Evolutionary conservation across 2,797 vertebrate genomes (phyloP).

Genomic region (Onychomys leucogaster): DNA sequence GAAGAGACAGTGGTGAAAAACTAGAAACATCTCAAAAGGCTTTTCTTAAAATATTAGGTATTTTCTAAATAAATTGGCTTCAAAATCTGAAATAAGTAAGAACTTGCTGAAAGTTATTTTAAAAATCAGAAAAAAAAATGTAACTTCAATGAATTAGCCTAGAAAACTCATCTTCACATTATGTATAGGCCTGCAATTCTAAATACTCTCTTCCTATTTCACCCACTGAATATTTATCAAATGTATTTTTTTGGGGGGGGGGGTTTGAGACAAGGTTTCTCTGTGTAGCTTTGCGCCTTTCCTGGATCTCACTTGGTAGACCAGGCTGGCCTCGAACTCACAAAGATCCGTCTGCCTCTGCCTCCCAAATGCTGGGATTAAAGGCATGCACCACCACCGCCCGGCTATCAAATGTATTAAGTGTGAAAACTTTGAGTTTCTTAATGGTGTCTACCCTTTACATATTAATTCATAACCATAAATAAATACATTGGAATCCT

Average conservation of each 20-base stretch:
- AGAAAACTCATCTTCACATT: background rate
- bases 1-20: background rate
- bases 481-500: background rate
- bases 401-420: no score
- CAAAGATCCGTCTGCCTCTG: no score
- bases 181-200: background rate
- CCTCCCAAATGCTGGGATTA: no score
- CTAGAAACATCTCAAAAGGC: background rate
- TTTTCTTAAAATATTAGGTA: background rate
- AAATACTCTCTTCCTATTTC: background rate
- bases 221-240: background rate
- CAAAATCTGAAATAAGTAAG: slow-evolving; percentile 11
- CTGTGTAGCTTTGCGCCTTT: no score
- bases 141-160: background rate
- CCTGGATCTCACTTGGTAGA: no score
- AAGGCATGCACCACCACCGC: no score
- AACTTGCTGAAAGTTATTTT: slow-evolving; percentile 26
- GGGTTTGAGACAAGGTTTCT: no score
- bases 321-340: no score
- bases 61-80: slow-evolving; percentile 6
- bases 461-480: background rate
- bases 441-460: background rate
- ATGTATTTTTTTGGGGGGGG: no score
- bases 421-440: background rate
- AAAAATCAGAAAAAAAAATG: background rate